A percentile compares a stretch with the other conserved stretches of the same genome.
These are phyloP conservation scores for Limnephilus rhombicus DNA, from an alignment of 2,888 invertebrate species.

Conservation along the genomic window DNA sequence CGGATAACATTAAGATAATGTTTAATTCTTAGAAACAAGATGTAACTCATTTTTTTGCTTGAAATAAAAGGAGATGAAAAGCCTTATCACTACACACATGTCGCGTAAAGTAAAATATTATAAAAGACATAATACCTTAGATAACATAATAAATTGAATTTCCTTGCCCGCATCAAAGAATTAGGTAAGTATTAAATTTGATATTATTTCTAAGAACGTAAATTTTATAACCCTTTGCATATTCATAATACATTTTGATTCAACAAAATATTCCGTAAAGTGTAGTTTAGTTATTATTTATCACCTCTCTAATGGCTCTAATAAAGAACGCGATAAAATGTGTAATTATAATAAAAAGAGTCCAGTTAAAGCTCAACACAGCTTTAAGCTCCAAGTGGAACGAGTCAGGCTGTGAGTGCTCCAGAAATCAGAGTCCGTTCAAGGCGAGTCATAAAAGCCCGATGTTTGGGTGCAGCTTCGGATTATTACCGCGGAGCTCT, in stretches of 20 bases:
- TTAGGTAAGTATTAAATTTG: neutral
- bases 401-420: neutral
- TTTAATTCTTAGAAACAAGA: neutral
- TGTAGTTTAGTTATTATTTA: neutral
- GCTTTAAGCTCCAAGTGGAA: neutral
- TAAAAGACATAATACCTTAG: neutral
- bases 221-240: neutral
- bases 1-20: neutral
- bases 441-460: constrained; percentile 36
- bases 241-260: neutral
- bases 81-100: neutral
- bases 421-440: constrained; percentile 8
- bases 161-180: neutral
- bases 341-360: constrained; percentile 1
- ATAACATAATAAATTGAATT: neutral
- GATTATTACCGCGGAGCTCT: constrained; percentile 34
- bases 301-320: neutral
- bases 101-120: no score
- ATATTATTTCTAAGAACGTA: neutral
- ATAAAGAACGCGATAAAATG: neutral
- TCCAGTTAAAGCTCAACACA: neutral
- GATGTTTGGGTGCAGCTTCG: constrained; percentile 40
- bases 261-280: neutral
- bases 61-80: no score
- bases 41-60: no score